Base-by-base conservation (phyloP, 2,888 invertebrate genomes). In the Gastracanthus pulcherrimus region DNA sequence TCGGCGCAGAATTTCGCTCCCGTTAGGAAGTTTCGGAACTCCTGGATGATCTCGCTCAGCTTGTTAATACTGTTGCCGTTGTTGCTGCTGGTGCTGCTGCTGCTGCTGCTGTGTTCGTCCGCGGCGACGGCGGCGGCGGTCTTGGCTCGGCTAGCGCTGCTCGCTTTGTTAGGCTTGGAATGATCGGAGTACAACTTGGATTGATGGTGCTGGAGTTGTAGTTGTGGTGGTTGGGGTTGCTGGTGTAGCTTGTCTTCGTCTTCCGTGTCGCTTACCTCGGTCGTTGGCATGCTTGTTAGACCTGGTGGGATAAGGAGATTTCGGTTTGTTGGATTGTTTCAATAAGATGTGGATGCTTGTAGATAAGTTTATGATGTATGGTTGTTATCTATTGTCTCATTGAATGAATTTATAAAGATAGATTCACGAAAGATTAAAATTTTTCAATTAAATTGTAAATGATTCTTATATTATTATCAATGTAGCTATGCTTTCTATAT, bases 1-100 rank as follows among this genome's bases (percentile, higher is more conserved):
- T 92, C 92, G 45, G 88, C 85, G 86, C 87, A 83, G 78, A 86
- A 76, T 80, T 82, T 83, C 7, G 79, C 81, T 1, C 76, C 9
- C 11, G 81, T 80, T 1, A 83, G 66, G 29, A 76, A 74, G n/a
- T 81, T 80, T 23, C 81, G 76, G 26, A 83, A 83, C 34, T 83
- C 83, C 76, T 83, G 79, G 23, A 81, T 80, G 16, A 81, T 83
- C 7, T 83, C 83, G 3, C 45, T 74, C 23, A 83, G 34, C 29
- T 83, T 83, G 13, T 81, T 79, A 31, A 79, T 67, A 51, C 60
- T 74, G 7, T 36, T 51, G 38, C 67, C 38, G 36, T 80, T 80
- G 34, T 26, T 77, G 11, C 19, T 74, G n/a, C 29, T 34, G 23
- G 13, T 23, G 4, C 26, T 51, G 11, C 31, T 16, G 2, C 62